Base-by-base conservation (phyloP, 2,113 vertebrate genomes). In the Nestor notabilis region DNA sequence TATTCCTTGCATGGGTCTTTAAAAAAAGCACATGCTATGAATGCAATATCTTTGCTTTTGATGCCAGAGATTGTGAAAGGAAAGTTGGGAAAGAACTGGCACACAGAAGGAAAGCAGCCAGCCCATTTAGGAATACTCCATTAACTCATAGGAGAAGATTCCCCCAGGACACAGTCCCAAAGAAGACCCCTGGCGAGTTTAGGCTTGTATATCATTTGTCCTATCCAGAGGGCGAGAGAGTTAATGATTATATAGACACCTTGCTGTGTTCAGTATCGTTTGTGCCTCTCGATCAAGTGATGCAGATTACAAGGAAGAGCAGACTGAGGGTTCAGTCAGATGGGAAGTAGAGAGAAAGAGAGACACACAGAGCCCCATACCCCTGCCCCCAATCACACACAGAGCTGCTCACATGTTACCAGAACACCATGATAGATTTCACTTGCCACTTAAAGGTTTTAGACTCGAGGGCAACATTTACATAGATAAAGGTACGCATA, bases 261-360 rank as follows among this genome's bases (percentile, higher is more conserved):
- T 96, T 95, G 94, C 92, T 93, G 86, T 95, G 92, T 96, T 97
- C 89, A 95, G 95, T 65, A 55, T 65, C 83, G 50, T 92, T 93
- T 97, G 83, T 95, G 97, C 91, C 93, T 97, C 96, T 97, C 96
- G 64, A 98, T 96, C 94, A 95, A 97, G 96, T 97, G 95, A 94
- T 97, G 96, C 93, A 96, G 96, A 97, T 96, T 96, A 97, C 78
- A 91, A 95, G 96, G 95, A 97, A 96, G 33, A 93, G 89, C 95
- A 95, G 94, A 72, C 93, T 75, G 92, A 96, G 83, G 64, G 76
- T 83, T 95, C 96, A 95, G 96, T 93, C 85, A 91, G 41, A 96
- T 55, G 69, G 83, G 95, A 87, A 83, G 56, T 43, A 91, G 87
- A 76, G 29, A 84, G 13, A 84, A 13, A 91, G 5, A 64, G 39